These are phyloP conservation scores for Apis florea DNA, from an alignment of 1,140 invertebrate species.

Conservation along the genomic window DNA sequence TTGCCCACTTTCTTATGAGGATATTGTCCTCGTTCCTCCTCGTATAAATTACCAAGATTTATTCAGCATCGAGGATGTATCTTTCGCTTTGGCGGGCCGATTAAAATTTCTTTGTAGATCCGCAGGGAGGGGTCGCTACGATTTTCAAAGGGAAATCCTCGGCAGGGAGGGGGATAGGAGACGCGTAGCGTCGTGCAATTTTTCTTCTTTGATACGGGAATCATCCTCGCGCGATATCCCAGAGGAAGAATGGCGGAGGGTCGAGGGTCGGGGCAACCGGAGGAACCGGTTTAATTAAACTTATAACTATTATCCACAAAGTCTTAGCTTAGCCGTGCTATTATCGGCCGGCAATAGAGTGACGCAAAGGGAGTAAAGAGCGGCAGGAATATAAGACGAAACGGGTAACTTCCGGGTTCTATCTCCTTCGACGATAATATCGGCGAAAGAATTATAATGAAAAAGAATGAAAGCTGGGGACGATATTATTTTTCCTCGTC, in stretches of 20 bases:
- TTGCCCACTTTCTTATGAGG: too few relatives aligned
- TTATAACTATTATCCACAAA: constrained; percentile 50
- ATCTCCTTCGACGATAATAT: constrained; percentile 32
- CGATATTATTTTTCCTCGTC: constrained; percentile 18
- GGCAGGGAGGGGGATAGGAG: too few relatives aligned
- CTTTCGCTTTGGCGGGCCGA: neutral
- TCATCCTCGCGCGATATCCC: constrained; percentile 27
- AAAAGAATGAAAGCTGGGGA: neutral
- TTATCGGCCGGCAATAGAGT: constrained; percentile 35
- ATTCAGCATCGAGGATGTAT: neutral
- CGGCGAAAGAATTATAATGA: constrained; percentile 31
- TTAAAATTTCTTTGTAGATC: constrained; percentile 11
- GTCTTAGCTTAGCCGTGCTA: constrained; percentile 40
- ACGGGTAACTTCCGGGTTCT: constrained; percentile 23
- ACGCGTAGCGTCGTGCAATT: neutral
- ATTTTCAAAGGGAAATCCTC: neutral
- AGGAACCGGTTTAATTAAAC: constrained; percentile 55
- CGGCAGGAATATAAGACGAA: constrained; percentile 33
- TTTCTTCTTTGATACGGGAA: constrained; percentile 46
- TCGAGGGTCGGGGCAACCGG: constrained; percentile 7
- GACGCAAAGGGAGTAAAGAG: constrained; percentile 35
- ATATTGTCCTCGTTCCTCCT: neutral
- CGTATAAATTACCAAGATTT: neutral
- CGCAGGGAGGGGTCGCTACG: neutral
- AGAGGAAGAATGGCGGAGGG: constrained; percentile 36